phyloP scores from a whole-genome alignment of 2,888 invertebrate species.

The Trissolcus japonicus region DNA sequence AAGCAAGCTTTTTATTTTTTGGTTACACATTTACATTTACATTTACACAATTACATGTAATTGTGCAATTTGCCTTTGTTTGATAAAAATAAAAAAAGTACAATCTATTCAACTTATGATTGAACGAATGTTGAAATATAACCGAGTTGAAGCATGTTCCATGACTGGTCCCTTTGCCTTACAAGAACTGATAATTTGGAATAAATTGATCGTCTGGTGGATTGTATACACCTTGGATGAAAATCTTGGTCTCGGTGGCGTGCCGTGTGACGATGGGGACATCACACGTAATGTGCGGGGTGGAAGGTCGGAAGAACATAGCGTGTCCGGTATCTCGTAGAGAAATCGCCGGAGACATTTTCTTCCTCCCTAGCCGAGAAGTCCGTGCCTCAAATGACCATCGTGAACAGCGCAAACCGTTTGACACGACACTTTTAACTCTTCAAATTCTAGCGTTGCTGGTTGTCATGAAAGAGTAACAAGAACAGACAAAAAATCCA shows the following conservation, averaged over 20 bases:
- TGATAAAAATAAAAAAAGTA: too few relatives aligned
- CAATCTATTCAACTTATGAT: too few relatives aligned
- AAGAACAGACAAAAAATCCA: constrained; percentile 20
- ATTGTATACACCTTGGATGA: constrained; percentile 9
- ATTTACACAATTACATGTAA: too few relatives aligned
- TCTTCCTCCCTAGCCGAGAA: constrained; percentile 67
- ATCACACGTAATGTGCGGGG: constrained; percentile 42
- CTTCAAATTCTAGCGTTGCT: constrained; percentile 40
- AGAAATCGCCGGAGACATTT: constrained; percentile 76
- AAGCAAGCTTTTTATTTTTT: too few relatives aligned
- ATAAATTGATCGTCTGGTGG: constrained; percentile 10
- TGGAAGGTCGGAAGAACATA: constrained; percentile 61
- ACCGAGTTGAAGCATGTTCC: too few relatives aligned
- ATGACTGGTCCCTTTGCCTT: too few relatives aligned
- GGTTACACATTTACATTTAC: too few relatives aligned
- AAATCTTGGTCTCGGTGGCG: constrained; percentile 36
- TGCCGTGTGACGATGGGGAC: constrained; percentile 33
- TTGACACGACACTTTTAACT: constrained; percentile 43
- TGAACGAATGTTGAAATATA: too few relatives aligned
- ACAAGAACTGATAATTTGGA: constrained; percentile 12
- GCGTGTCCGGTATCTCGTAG: constrained; percentile 75
- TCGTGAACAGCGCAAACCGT: constrained; percentile 62
- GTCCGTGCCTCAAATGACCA: constrained; percentile 74
- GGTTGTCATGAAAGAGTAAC: constrained; percentile 36
- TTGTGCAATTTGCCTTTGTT: too few relatives aligned